A percentile compares a stretch with the other conserved stretches of the same genome.
These are phyloP conservation scores for Spea multiplicata DNA, from an alignment of 2,113 vertebrate species.

Conservation along the genomic window DNA sequence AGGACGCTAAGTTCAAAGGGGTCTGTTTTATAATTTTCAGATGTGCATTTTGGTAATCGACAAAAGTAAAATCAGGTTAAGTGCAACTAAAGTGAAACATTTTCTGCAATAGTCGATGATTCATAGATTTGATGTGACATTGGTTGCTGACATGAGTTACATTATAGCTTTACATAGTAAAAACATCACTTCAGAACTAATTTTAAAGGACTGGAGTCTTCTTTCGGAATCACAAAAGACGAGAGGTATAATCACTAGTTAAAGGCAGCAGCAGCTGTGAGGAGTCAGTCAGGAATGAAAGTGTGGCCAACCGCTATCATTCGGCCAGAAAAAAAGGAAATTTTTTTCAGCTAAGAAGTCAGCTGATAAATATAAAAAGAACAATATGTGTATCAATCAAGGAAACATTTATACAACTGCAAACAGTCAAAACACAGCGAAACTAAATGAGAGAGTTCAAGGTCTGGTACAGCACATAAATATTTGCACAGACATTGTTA, in stretches of 20 bases:
- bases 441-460: neutral
- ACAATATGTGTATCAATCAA: neutral
- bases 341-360: neutral
- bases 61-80: no score
- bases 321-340: neutral
- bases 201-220: neutral
- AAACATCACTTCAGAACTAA: neutral
- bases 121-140: no score
- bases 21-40: no score
- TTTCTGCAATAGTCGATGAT: no score
- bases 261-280: neutral
- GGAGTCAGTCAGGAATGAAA: neutral
- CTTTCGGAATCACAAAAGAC: neutral
- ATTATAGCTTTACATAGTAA: neutral
- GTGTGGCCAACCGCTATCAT: neutral
- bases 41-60: no score
- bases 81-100: no score
- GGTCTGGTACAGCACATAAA: neutral
- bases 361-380: neutral
- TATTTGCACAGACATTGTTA: neutral
- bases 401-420: neutral
- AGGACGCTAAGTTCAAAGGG: no score
- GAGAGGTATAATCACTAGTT: neutral
- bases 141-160: no score
- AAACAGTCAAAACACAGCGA: neutral